Percentiles rank a stretch among this genome's conserved stretches.
Evolutionary conservation across 2,888 invertebrate genomes (phyloP).

Genomic region (Ophion ellenae): DNA sequence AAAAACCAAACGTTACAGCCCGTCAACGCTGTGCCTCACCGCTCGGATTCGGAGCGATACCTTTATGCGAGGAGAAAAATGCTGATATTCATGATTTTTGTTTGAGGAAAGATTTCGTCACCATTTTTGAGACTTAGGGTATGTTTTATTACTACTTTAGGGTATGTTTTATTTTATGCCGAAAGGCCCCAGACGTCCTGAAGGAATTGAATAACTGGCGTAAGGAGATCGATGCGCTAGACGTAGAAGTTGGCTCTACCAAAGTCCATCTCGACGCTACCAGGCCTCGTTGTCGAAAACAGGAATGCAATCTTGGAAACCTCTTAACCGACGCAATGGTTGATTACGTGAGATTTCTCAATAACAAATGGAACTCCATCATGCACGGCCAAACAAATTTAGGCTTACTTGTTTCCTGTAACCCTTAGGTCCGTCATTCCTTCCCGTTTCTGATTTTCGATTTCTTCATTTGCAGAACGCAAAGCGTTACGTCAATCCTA

Average conservation of each 20-base stretch:
- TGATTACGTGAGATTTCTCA: conserved; percentile 84
- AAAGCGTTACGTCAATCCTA: conserved; percentile 81
- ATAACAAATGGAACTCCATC: conserved; percentile 2
- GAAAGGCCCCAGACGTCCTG: conserved; percentile 87
- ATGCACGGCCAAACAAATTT: background rate
- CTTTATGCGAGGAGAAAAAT: no score
- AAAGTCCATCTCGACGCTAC: conserved; percentile 89
- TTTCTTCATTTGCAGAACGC: conserved; percentile 81
- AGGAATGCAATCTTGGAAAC: conserved; percentile 95
- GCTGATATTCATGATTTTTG: no score
- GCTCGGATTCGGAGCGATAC: no score
- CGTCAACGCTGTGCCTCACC: no score
- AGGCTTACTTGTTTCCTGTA: no score
- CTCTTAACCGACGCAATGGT: conserved; percentile 91
- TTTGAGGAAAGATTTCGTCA: no score
- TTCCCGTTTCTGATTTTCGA: conserved; percentile 25
- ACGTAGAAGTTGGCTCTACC: conserved; percentile 87
- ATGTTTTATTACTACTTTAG: no score
- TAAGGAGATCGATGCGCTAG: conserved; percentile 85
- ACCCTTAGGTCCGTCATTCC: background rate
- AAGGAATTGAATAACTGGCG: conserved; percentile 87
- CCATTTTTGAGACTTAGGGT: no score
- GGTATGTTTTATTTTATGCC: background rate
- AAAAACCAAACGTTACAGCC: no score
- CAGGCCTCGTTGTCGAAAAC: conserved; percentile 86